These are phyloP conservation scores for Torymus aiolomorphi DNA, from an alignment of 2,888 invertebrate species.

Conservation along the genomic window DNA sequence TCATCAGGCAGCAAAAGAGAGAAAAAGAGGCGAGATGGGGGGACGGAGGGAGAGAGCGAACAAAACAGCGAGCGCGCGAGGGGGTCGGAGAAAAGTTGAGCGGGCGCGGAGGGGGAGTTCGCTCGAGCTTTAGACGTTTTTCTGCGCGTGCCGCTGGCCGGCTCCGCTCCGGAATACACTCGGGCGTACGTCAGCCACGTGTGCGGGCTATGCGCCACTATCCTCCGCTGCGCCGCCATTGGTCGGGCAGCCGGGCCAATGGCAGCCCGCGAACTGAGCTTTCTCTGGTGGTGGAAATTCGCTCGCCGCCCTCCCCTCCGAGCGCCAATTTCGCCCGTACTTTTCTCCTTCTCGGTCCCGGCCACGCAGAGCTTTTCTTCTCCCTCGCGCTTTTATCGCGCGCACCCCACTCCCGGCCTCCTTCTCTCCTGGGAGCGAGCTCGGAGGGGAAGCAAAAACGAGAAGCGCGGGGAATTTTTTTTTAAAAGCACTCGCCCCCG, in stretches of 20 bases:
- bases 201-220: constrained; percentile 71
- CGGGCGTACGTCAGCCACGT: constrained; percentile 73
- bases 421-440: constrained; percentile 24
- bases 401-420: neutral
- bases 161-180: neutral
- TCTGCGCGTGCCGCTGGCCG: constrained; percentile 63
- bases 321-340: neutral
- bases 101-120: neutral
- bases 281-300: constrained; percentile 39
- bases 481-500: constrained; percentile 33
- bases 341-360: constrained; percentile 35
- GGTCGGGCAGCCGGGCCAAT: constrained; percentile 65
- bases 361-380: neutral
- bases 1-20: constrained; percentile 64
- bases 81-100: neutral
- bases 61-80: constrained; percentile 22
- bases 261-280: constrained; percentile 31
- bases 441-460: constrained; percentile 40
- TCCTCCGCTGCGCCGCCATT: constrained; percentile 62
- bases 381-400: constrained; percentile 21
- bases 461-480: constrained; percentile 35
- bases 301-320: constrained; percentile 5
- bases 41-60: neutral
- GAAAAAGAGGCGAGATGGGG: too few species aligned
- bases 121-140: constrained; percentile 68